Evolutionary conservation across 1,140 invertebrate genomes (phyloP), one percentile per base, ranked within the genome.

Genomic region (Semibalanus balanoides): DNA sequence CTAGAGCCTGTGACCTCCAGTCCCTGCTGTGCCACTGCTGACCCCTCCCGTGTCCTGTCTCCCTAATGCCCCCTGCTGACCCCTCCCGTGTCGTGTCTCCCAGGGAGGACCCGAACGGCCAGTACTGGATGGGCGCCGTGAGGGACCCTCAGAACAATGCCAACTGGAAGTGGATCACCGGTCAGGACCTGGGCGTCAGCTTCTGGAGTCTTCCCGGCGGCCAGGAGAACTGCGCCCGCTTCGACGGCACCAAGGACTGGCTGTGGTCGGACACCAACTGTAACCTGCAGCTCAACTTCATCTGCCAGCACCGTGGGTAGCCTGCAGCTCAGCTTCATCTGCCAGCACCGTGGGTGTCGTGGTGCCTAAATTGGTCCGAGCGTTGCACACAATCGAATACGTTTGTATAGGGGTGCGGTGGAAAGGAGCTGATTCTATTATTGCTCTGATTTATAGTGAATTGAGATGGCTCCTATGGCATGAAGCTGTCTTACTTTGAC

Each of bases 241-340:
- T 94, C 82, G 94, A 96, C 82, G 94, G 94, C 77, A 92, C 92
- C 79, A 94, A 93, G 83, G 94, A 94, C 22, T 97, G 94, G 94
- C 87, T 97, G 0, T 97, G 95, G 95, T 93, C 92, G 0, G 93
- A 95, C 81, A 96, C 93, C 25, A 91, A 95, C 82, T 97, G 95
- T 83, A 89, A 90, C 76, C 88, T 90, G 9, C 88, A 89, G 78
- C 85, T 96, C 30, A 95, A 96, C 85, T 96, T 92, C 83, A 96
- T 97, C 78, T 97, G 95, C 82, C 94, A 97, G 85, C 93, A 96
- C 84, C 92, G 93, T 94, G 86, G 91, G 92, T 90, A 22, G 51
- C 11, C 35, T 90, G 9, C 88, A 89, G 78, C 85, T 96, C 30
- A 95, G 96, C 85, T 96, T 92, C 83, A 96, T 97, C 78, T 97